A percentile compares a stretch with the other conserved stretches of the same genome.
These are phyloP conservation scores for Strix aluco DNA, from an alignment of 2,113 vertebrate genomes.

Conservation along the genomic window DNA sequence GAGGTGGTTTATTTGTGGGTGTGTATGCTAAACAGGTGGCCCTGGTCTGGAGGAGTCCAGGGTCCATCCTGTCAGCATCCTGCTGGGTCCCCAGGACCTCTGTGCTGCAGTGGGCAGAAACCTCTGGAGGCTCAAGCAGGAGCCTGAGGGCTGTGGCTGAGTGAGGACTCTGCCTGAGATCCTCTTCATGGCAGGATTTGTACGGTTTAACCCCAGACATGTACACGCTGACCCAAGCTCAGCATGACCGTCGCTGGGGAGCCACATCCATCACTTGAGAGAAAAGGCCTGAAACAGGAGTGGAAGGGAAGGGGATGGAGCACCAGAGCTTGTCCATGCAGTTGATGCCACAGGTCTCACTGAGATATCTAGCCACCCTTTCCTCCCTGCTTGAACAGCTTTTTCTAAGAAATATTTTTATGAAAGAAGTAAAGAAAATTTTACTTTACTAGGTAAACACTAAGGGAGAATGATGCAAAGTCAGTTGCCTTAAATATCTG, in stretches of 20 bases:
- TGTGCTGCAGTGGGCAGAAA: not conserved
- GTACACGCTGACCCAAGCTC: no score
- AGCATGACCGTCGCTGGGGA: fast-evolving
- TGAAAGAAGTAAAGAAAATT: not conserved
- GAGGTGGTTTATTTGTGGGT: no score
- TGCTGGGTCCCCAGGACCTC: not conserved
- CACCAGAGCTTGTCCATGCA: not conserved
- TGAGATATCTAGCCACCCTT: not conserved
- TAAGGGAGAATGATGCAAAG: not conserved
- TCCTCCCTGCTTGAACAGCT: not conserved
- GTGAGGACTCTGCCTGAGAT: not conserved
- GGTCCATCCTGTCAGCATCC: not conserved
- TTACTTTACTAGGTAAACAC: no score
- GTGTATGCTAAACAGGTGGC: no score
- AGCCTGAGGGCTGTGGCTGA: not conserved
- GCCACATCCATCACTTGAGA: not conserved
- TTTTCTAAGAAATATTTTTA: not conserved
- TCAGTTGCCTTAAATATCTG: not conserved
- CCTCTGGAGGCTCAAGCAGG: not conserved
- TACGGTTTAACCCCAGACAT: fast-evolving
- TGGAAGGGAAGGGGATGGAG: not conserved
- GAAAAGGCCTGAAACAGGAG: not conserved
- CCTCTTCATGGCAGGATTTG: not conserved
- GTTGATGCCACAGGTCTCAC: fast-evolving
- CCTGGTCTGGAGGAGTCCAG: not conserved